Evolutionary conservation across 2,888 invertebrate species (phyloP).

Genomic region (Amblyjoppa proteus): DNA sequence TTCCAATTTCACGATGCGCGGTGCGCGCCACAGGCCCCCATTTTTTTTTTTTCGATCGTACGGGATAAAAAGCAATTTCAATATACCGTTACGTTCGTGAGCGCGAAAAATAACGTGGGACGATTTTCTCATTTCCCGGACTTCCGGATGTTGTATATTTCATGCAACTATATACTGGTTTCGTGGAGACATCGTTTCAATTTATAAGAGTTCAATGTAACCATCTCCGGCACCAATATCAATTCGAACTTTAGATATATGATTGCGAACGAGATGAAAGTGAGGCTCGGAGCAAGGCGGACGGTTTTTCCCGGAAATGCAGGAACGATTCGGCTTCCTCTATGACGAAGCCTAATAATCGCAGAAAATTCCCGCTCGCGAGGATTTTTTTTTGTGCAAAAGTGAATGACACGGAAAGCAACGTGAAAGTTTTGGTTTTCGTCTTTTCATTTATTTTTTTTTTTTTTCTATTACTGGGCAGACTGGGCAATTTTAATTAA

Average conservation of each 20-base stretch:
- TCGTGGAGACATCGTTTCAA: neutral
- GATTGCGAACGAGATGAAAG: too few species aligned
- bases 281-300: too few species aligned
- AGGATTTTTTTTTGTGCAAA: neutral
- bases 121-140: neutral
- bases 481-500: neutral
- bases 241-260: neutral
- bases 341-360: neutral
- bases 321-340: neutral
- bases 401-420: neutral
- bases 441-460: neutral
- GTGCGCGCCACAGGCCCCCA: too few species aligned
- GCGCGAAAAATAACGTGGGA: neutral
- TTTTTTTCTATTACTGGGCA: neutral
- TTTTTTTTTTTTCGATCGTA: neutral
- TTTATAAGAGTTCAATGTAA: neutral
- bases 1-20: neutral
- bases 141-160: neutral
- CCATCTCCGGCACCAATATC: neutral
- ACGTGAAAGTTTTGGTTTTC: neutral
- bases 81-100: neutral
- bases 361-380: neutral
- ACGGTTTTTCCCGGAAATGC: too few species aligned
- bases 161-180: neutral
- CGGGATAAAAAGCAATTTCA: slow-evolving; percentile 10